Percentiles rank a stretch among this genome's conserved stretches.
These are phyloP conservation scores for Myodes glareolus DNA, from an alignment of 2,113 vertebrate genomes.

Conservation along the genomic window DNA sequence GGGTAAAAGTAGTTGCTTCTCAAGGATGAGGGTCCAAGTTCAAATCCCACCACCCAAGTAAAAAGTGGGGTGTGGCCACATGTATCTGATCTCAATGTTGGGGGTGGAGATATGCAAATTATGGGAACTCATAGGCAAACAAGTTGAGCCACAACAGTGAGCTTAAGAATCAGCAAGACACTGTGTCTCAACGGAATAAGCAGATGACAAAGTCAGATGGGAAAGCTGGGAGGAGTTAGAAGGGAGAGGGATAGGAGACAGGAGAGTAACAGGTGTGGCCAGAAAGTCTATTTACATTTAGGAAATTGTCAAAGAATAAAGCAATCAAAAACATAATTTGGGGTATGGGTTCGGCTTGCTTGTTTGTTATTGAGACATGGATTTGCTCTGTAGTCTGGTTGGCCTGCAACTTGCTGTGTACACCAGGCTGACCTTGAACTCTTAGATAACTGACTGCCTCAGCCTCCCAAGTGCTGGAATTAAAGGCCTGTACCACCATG, in stretches of 20 bases:
- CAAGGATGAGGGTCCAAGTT: background rate
- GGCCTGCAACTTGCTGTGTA: background rate
- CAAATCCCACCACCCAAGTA: background rate
- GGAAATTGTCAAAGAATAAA: background rate
- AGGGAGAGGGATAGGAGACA: background rate
- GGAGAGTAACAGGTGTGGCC: background rate
- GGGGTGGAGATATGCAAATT: background rate
- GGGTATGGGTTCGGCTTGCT: background rate
- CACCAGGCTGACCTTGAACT: background rate
- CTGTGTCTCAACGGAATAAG: background rate
- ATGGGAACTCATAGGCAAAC: too few species aligned
- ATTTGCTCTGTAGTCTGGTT: background rate
- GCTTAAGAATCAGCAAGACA: background rate
- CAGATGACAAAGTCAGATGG: background rate
- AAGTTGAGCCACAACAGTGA: too few species aligned
- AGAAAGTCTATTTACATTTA: background rate
- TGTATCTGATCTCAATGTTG: background rate
- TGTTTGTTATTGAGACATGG: background rate
- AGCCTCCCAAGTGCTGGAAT: background rate
- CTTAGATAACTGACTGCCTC: background rate
- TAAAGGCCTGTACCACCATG: background rate
- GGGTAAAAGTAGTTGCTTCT: background rate
- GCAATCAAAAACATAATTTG: background rate
- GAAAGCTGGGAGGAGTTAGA: background rate
- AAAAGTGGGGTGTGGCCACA: background rate